phyloP scores from a whole-genome alignment of 1,140 invertebrate species.

The Vollenhovia emeryi region DNA sequence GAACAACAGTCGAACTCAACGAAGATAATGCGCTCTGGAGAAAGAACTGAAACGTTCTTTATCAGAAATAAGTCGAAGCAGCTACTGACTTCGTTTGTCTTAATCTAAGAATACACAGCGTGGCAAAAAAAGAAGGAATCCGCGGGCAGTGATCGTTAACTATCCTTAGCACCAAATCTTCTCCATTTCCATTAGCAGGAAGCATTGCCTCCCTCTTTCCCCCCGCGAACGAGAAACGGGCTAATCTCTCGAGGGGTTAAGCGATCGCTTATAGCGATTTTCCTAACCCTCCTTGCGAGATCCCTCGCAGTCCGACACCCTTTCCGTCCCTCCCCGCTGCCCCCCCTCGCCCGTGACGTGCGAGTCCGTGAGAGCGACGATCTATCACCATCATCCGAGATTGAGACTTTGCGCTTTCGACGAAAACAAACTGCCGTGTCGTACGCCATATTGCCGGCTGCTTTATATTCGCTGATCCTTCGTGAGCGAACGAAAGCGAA shows the following conservation, averaged over 20 bases:
- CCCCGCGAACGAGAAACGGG: background rate
- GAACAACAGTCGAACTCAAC: background rate
- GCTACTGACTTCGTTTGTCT: slow-evolving; percentile 40
- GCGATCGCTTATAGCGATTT: slow-evolving; percentile 59
- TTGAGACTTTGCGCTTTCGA: slow-evolving; percentile 73
- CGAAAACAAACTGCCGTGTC: slow-evolving; percentile 66
- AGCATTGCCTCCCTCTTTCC: background rate
- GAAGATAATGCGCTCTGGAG: background rate
- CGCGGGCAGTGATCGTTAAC: slow-evolving; percentile 47
- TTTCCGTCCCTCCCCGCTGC: background rate
- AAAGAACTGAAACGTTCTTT: background rate
- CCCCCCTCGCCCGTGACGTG: background rate
- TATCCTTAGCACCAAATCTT: slow-evolving; percentile 54
- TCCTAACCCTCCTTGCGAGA: slow-evolving; percentile 51
- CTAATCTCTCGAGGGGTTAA: slow-evolving; percentile 61
- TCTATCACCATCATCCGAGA: slow-evolving; percentile 75
- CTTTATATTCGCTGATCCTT: slow-evolving; percentile 75
- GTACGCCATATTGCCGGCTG: slow-evolving; percentile 55
- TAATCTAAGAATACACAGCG: slow-evolving; percentile 21
- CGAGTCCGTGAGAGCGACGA: slow-evolving; percentile 55
- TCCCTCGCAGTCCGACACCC: slow-evolving; percentile 37
- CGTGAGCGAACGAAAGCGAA: slow-evolving; percentile 38
- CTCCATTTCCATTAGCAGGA: slow-evolving; percentile 49
- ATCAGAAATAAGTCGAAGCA: background rate
- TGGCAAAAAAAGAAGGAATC: slow-evolving; percentile 40